A percentile compares a stretch with the other conserved stretches of the same genome.
phyloP scores from a whole-genome alignment of 2,113 vertebrate species.

The Sminthopsis crassicaudata region DNA sequence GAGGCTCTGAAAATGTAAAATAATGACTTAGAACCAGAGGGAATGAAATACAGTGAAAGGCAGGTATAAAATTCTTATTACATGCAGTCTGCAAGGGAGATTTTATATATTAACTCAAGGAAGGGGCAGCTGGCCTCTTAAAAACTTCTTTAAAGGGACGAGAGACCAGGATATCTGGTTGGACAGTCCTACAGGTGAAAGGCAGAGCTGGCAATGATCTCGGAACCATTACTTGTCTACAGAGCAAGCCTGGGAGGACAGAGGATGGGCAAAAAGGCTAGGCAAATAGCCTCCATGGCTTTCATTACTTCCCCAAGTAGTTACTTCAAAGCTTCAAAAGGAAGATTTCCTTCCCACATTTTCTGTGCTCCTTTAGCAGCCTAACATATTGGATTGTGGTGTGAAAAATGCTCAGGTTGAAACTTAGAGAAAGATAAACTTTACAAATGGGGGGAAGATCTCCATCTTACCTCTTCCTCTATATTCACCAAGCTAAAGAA shows the following conservation, averaged over 20 bases:
- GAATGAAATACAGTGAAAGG: slow-evolving; percentile 78
- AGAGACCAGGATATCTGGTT: not conserved
- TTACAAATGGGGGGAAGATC: not conserved
- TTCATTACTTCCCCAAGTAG: not conserved
- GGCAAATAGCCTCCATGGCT: not conserved
- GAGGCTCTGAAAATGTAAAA: slow-evolving; percentile 81
- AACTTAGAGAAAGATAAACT: not conserved
- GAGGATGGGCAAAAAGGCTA: slow-evolving; percentile 51
- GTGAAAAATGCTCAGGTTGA: not conserved
- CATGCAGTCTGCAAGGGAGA: slow-evolving; percentile 64
- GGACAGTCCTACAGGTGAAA: slow-evolving; percentile 14
- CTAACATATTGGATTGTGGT: not conserved
- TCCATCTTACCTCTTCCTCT: not conserved
- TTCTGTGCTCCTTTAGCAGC: not conserved
- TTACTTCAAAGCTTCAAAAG: not conserved
- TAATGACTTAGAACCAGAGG: slow-evolving; percentile 79
- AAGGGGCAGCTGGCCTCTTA: slow-evolving; percentile 27
- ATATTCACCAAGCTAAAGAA: not conserved
- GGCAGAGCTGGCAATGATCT: slow-evolving; percentile 38
- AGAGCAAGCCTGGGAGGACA: slow-evolving; percentile 24
- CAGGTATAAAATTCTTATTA: slow-evolving; percentile 76
- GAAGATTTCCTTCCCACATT: not conserved
- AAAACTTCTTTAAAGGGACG: slow-evolving; percentile 39
- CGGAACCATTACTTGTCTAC: slow-evolving; percentile 62
- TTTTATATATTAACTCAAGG: slow-evolving; percentile 20